Base-by-base conservation (phyloP, 2,797 vertebrate genomes). In the Tiaroga cobitis region DNA sequence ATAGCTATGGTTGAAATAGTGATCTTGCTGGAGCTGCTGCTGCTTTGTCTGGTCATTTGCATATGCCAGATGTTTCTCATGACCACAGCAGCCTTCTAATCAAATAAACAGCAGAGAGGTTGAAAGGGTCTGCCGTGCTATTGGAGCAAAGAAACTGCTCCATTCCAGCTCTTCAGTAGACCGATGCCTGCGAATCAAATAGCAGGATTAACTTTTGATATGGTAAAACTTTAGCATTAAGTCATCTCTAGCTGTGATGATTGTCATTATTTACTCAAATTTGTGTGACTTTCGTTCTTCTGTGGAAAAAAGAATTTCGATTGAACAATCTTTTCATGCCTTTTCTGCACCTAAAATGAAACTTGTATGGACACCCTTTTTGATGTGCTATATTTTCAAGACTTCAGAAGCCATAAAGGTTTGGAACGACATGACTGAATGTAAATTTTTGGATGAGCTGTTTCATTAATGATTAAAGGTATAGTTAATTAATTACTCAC, bases 21-120 rank as follows among this genome's bases (percentile, higher is more conserved):
- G 46, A 24, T 59, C 37, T 65, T 43, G 39, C 56, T 41, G 46
- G 46, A 21, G 37, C 37, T 56, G 61, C 63, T 26, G n/a, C 24
- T 49, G 59, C 19, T 68, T 61, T 69, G 13, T 8, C 16, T 32
- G 39, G 72, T 63, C n/a, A 78, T 82, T 80, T 85, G 63, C 86
- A 56, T 65, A 84, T 76, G 69, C 15, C 16, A 76, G 76, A 72
- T 69, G 65, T 85, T 43, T 85, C 65, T 82, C 26, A 59, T 61
- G 59, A 78, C 39, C 78, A 74, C 8, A 9, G 39, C 32, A 46
- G 46, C 32, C 61, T 43, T 82, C 87, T 82, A 82, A 88, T 85
- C 87, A 76, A 76, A 77, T 75, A 78, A 46, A 68, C 67, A 67
- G 46, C 37, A 41, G 80, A 82, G 43, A 34, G 37, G 26, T 79